Percentiles rank a stretch among this genome's conserved stretches.
Conservation (phyloP, 1,140 invertebrate genomes). For the Drosophila leontia region DNA sequence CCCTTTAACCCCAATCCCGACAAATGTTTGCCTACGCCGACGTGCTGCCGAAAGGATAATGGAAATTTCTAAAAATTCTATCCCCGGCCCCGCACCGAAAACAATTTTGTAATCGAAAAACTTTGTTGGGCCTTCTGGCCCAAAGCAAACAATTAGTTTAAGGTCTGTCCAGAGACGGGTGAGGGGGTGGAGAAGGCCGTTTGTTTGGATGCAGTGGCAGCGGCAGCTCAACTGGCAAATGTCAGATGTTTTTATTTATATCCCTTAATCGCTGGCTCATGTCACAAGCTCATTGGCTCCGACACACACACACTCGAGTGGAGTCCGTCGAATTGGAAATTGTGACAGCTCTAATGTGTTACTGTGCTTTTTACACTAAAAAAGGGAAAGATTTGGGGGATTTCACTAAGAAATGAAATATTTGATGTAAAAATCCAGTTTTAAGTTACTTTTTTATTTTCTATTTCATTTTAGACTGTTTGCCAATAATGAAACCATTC, state of each 20-base stretch:
- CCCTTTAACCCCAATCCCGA: neutral
- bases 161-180: neutral
- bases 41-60: conserved; percentile 46
- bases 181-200: no score
- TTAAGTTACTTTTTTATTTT: neutral
- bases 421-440: neutral
- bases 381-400: neutral
- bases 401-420: neutral
- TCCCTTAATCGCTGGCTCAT: conserved; percentile 47
- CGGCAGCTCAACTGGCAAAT: conserved; percentile 34
- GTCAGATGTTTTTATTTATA: conserved; percentile 50
- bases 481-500: no score
- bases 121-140: conserved; percentile 31
- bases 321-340: conserved; percentile 3
- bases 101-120: conserved; percentile 56
- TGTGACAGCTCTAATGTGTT: neutral
- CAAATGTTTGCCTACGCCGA: conserved; percentile 46
- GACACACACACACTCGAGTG: conserved; percentile 22
- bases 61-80: conserved; percentile 53
- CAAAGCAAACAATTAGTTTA: conserved; percentile 52
- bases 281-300: conserved; percentile 39
- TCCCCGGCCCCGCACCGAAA: conserved; percentile 22
- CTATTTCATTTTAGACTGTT: neutral
- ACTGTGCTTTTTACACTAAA: neutral
- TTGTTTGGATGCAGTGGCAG: neutral